Evolutionary conservation across 2,888 invertebrate species (phyloP).

Genomic region (Prostheceraeus crozeri): DNA sequence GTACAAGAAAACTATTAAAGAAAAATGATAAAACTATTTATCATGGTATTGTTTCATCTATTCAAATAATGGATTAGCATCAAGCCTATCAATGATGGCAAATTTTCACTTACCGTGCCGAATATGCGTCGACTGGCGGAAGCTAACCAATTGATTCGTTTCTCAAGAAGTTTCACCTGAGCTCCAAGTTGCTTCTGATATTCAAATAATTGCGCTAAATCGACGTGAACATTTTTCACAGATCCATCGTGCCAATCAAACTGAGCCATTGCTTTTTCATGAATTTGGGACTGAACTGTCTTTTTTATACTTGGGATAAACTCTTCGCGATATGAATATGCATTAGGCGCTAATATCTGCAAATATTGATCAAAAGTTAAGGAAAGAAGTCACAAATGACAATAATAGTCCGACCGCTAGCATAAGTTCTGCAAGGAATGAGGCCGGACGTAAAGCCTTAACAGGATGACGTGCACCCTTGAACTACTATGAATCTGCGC

Average conservation of each 20-base stretch:
- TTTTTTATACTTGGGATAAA: slow-evolving; percentile 56
- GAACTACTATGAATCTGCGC: too few relatives aligned
- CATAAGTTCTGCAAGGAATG: too few relatives aligned
- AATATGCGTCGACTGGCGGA: slow-evolving; percentile 53
- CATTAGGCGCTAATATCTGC: slow-evolving; percentile 53
- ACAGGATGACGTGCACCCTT: too few relatives aligned
- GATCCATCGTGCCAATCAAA: slow-evolving; percentile 57
- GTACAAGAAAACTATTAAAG: too few relatives aligned
- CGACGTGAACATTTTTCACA: slow-evolving; percentile 56
- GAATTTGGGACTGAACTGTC: slow-evolving; percentile 56
- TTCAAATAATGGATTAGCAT: too few relatives aligned
- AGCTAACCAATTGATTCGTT: slow-evolving; percentile 55
- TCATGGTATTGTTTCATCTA: too few relatives aligned
- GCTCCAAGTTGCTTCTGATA: slow-evolving; percentile 56
- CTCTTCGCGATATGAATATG: slow-evolving; percentile 55
- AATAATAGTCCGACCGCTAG: too few relatives aligned
- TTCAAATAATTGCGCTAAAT: slow-evolving; percentile 55
- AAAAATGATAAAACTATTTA: too few relatives aligned
- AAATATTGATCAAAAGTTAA: too few relatives aligned
- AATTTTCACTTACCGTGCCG: slow-evolving; percentile 54
- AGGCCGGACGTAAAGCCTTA: too few relatives aligned
- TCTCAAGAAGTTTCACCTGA: slow-evolving; percentile 51
- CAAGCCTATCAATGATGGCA: too few relatives aligned
- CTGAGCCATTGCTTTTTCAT: slow-evolving; percentile 57
- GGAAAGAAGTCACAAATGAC: too few relatives aligned